Conservation (phyloP, 1,140 invertebrate species). For the Drosophila lacertosa region DNA sequence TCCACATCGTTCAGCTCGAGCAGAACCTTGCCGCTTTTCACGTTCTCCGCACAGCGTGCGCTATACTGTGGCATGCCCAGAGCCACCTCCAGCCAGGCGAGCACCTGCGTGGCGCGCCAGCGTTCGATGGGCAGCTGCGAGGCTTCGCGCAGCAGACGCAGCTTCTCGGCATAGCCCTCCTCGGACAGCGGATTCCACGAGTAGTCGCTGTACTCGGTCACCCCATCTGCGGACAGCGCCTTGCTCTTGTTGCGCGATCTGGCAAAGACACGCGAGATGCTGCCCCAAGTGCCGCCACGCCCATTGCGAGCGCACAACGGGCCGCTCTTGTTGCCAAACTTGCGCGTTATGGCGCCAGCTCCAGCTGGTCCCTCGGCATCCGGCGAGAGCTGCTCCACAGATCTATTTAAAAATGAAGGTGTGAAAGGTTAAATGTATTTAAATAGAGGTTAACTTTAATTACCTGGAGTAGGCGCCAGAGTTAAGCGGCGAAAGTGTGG, state of each 20-base stretch:
- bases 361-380: slow-evolving; percentile 86
- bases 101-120: slow-evolving; percentile 95
- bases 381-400: slow-evolving; percentile 87
- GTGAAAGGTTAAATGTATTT: too few species aligned
- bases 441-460: background rate
- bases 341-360: slow-evolving; percentile 74
- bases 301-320: slow-evolving; percentile 85
- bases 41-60: slow-evolving; percentile 94
- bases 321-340: slow-evolving; percentile 83
- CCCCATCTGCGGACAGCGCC: slow-evolving; percentile 84
- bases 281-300: slow-evolving; percentile 89
- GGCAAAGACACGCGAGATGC: slow-evolving; percentile 93
- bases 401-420: slow-evolving; percentile 84
- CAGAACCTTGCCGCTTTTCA: slow-evolving; percentile 97
- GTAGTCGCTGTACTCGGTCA: slow-evolving; percentile 80
- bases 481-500: slow-evolving; percentile 91
- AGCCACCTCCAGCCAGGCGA: slow-evolving; percentile 96
- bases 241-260: slow-evolving; percentile 92
- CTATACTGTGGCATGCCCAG: slow-evolving; percentile 97
- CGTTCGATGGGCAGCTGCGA: slow-evolving; percentile 94
- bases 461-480: slow-evolving; percentile 90
- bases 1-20: slow-evolving; percentile 95
- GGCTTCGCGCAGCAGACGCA: slow-evolving; percentile 92
- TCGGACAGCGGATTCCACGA: slow-evolving; percentile 92
- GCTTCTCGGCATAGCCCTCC: slow-evolving; percentile 93